Conservation (phyloP, 2,113 vertebrate genomes). For the Podarcis muralis region DNA sequence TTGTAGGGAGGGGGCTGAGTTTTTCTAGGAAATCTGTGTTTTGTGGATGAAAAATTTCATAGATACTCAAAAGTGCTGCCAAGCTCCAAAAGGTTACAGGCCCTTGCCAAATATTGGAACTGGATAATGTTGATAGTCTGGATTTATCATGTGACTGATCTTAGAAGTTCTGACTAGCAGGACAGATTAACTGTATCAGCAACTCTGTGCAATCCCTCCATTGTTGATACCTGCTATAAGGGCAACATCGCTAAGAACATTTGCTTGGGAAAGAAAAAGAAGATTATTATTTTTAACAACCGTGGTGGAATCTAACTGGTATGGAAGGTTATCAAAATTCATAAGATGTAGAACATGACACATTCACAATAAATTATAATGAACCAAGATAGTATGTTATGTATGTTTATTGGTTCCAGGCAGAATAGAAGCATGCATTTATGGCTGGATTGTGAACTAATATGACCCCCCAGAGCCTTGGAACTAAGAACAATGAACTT, state of each 20-base stretch:
- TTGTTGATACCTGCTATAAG: not conserved
- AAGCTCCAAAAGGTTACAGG: no score
- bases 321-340: slow-evolving; percentile 63
- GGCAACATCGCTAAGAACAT: slow-evolving; percentile 10
- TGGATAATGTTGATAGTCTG: not conserved
- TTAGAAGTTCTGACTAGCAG: not conserved
- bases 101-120: not conserved
- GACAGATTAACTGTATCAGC: slow-evolving; percentile 9
- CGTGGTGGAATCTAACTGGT: slow-evolving; percentile 31
- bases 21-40: no score
- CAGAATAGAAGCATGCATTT: slow-evolving; percentile 70
- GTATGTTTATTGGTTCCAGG: slow-evolving; percentile 63
- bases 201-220: slow-evolving; percentile 23
- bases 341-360: slow-evolving; percentile 61
- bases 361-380: slow-evolving; percentile 69
- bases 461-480: slow-evolving; percentile 57
- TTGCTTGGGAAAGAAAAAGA: slow-evolving; percentile 53
- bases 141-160: slow-evolving; percentile 2
- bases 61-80: no score
- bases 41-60: no score
- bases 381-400: slow-evolving; percentile 59
- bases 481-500: slow-evolving; percentile 72
- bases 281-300: slow-evolving; percentile 37
- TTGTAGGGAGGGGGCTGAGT: no score
- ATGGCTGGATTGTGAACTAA: slow-evolving; percentile 63